phyloP scores from a whole-genome alignment of 2,113 vertebrate genomes.

The Dermatemys mawii region DNA sequence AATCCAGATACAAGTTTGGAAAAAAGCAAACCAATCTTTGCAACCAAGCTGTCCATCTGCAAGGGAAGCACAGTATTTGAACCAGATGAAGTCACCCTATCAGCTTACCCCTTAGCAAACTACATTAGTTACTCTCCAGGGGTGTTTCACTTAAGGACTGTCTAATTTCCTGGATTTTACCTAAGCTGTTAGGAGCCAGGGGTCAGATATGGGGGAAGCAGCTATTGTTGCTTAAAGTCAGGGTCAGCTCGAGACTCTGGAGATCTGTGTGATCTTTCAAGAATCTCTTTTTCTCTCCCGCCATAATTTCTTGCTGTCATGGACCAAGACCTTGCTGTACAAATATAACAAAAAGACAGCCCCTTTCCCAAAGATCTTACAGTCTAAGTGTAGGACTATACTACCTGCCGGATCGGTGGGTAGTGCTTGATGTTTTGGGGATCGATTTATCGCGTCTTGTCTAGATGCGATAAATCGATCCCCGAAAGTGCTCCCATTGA shows the following conservation, averaged over 20 bases:
- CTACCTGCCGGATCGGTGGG: too few species aligned
- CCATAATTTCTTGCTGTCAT: neutral
- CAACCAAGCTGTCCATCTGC: neutral
- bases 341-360: neutral
- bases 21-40: neutral
- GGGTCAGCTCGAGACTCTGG: neutral
- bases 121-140: neutral
- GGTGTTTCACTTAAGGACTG: neutral
- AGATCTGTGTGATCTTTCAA: neutral
- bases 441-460: too few species aligned
- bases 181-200: neutral
- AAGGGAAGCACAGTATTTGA: neutral
- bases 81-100: neutral
- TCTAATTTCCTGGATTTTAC: neutral
- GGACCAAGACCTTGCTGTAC: neutral
- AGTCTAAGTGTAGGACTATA: too few species aligned
- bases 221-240: neutral
- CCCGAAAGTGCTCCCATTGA: too few species aligned
- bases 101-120: neutral
- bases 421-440: too few species aligned
- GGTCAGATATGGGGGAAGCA: neutral
- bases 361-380: neutral
- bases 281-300: rapidly evolving
- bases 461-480: too few species aligned
- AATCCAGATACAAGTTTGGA: neutral